These are phyloP conservation scores for Sphenodon punctatus DNA, from an alignment of 2,797 vertebrate genomes.

Conservation along the genomic window DNA sequence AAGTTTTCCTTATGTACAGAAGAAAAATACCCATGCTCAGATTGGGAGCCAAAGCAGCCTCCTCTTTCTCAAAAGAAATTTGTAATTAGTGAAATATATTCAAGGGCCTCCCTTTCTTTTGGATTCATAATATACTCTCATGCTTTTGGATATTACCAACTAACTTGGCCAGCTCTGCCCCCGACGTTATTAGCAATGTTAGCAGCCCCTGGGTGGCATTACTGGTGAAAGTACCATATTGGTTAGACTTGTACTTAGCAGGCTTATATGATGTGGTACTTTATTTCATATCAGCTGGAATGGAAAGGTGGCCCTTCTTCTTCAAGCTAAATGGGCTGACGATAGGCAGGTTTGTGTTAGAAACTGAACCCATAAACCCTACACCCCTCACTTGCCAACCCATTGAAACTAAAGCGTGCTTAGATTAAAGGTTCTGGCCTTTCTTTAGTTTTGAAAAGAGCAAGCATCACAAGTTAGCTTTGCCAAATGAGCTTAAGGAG, in stretches of 20 bases:
- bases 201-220: neutral
- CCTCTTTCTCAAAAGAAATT: too few relatives aligned
- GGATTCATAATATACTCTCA: too few relatives aligned
- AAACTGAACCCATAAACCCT: neutral
- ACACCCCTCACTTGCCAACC: neutral
- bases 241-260: neutral
- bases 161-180: neutral
- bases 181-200: neutral
- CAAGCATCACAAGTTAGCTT: neutral
- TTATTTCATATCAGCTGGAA: neutral
- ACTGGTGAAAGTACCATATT: neutral
- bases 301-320: neutral
- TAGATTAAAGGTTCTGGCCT: neutral
- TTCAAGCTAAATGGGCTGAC: neutral
- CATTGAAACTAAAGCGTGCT: neutral
- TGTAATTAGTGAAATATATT: too few relatives aligned
- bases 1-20: too few relatives aligned
- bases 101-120: neutral
- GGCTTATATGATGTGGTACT: neutral
- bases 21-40: too few relatives aligned
- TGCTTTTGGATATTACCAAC: too few relatives aligned
- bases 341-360: neutral
- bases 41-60: too few relatives aligned
- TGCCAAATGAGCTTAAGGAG: neutral
- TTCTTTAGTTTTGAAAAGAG: accelerated